These are phyloP conservation scores for Planiliza haematocheilus DNA, from an alignment of 2,113 vertebrate genomes.

Conservation along the genomic window DNA sequence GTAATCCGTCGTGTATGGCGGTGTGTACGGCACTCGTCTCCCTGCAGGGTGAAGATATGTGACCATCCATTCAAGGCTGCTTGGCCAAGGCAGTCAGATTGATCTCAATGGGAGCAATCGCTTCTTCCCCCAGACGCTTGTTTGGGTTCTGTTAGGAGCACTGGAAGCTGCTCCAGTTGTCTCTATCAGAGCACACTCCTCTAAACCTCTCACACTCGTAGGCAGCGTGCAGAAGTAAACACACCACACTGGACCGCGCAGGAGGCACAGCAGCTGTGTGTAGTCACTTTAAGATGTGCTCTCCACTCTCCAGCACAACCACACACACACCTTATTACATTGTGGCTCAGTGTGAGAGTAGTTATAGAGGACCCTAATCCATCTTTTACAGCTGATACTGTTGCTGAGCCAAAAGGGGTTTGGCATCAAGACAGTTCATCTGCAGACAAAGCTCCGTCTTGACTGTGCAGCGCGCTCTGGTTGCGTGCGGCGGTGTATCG, in stretches of 20 bases:
- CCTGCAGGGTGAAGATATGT: conserved; percentile 53
- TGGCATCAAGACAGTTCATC: conserved; percentile 62
- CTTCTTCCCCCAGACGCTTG: conserved; percentile 48
- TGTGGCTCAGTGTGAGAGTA: conserved; percentile 48
- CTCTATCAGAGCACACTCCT: conserved; percentile 61
- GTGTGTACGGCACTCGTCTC: conserved; percentile 6
- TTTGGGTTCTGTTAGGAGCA: conserved; percentile 47
- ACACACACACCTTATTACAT: conserved; percentile 55
- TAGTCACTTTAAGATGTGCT: conserved; percentile 40
- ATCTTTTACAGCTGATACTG: conserved; percentile 76
- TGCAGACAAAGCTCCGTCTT: conserved; percentile 49
- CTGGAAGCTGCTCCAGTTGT: conserved; percentile 60
- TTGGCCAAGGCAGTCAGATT: conserved; percentile 63
- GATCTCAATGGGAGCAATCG: conserved; percentile 65
- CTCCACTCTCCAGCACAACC: conserved; percentile 18
- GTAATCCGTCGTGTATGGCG: conserved; percentile 12
- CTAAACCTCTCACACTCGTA: conserved; percentile 50
- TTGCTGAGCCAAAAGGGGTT: conserved; percentile 60
- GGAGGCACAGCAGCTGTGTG: conserved; percentile 28
- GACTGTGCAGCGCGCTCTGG: conserved; percentile 8
- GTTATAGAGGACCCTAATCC: conserved; percentile 73
- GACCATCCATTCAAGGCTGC: conserved; percentile 54
- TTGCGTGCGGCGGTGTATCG: conserved; percentile 2
- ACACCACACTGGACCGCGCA: conserved; percentile 29
- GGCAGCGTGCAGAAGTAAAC: conserved; percentile 53